phyloP scores from a whole-genome alignment of 2,888 invertebrate genomes.

The Osmoderma eremita region DNA sequence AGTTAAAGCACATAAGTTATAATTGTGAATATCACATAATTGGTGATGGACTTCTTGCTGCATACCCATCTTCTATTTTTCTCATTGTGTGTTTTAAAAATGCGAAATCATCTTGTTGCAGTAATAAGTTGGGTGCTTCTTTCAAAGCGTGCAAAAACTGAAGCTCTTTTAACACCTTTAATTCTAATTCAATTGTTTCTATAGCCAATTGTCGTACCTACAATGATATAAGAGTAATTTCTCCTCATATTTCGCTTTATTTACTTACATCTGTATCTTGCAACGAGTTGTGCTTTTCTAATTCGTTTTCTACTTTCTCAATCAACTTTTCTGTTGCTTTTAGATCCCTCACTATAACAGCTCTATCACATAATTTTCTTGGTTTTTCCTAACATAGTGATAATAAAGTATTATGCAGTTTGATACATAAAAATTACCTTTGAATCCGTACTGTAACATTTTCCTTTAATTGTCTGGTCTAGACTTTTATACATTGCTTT shows the following conservation, averaged over 20 bases:
- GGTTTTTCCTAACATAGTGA: conserved; percentile 26
- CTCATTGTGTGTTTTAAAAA: conserved; percentile 38
- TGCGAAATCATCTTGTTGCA: conserved; percentile 38
- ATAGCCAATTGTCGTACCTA: conserved; percentile 54
- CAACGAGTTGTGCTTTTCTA: conserved; percentile 44
- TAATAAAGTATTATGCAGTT: background rate
- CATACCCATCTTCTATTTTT: conserved; percentile 39
- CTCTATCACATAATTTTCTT: conserved; percentile 28
- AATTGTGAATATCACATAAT: conserved; percentile 16
- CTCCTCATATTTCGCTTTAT: background rate
- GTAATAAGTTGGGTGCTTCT: conserved; percentile 7
- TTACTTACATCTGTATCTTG: conserved; percentile 20
- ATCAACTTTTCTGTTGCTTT: conserved; percentile 57
- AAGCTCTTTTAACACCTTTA: conserved; percentile 54
- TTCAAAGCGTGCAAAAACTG: conserved; percentile 49
- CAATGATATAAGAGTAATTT: conserved; percentile 36
- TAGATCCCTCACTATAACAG: conserved; percentile 55
- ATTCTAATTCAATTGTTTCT: conserved; percentile 56
- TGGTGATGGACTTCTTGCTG: conserved; percentile 36
- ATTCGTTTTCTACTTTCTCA: conserved; percentile 55
- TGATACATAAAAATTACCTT: conserved; percentile 12
- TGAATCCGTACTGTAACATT: conserved; percentile 9
- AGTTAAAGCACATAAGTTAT: conserved; percentile 5
- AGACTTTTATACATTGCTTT: conserved; percentile 47
- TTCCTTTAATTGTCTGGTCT: background rate